Evolutionary conservation across 2,888 invertebrate species (phyloP), one percentile per base, ranked within the genome.

Genomic region (Drosophila prostipennis): DNA sequence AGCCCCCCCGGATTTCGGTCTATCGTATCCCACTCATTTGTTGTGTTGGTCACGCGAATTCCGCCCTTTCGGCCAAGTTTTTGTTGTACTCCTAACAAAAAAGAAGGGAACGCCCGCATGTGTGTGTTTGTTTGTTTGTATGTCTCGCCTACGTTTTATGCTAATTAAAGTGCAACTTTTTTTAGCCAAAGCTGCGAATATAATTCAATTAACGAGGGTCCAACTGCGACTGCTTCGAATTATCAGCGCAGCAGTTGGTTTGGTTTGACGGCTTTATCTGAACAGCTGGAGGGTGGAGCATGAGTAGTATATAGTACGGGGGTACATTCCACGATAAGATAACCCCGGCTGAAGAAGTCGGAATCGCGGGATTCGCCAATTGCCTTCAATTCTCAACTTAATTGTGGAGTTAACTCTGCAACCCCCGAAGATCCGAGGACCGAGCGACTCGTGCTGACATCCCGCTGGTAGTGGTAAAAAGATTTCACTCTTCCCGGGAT

Each of bases 141-240:
- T 57, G 51, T 65, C 77, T 77, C 55, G 59, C 69, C 71, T 68
- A 55, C 68, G 68, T 59, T 77, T 75, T 77, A 83, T 87, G 85
- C 87, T 84, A 87, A 87, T 87, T 87, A 75, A 81, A 61, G 61
- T 82, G 87, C 87, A 84, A 87, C 71, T 87, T 79, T 76, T 64
- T 78, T 39, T 48, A 42, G 63, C 54, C 34, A 56, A 39, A 54
- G 29, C 46, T 48, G 61, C 64, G 60, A 51, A 52, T 64, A 70
- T 80, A 80, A 84, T 87, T 87, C 55, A 87, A 86, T 80, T 83
- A 83, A 57, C 68, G 57, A 42, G 65, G 39, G 46, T 48, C 39
- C 61, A 40, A 48, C 61, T 48, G 48, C 48, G 48, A 48, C 48
- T 63, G 61, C 52, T 39, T 46, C 49, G 72, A 55, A 64, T 73